Conservation (phyloP, 1,140 invertebrate species). For the Platorchestia sp. region DNA sequence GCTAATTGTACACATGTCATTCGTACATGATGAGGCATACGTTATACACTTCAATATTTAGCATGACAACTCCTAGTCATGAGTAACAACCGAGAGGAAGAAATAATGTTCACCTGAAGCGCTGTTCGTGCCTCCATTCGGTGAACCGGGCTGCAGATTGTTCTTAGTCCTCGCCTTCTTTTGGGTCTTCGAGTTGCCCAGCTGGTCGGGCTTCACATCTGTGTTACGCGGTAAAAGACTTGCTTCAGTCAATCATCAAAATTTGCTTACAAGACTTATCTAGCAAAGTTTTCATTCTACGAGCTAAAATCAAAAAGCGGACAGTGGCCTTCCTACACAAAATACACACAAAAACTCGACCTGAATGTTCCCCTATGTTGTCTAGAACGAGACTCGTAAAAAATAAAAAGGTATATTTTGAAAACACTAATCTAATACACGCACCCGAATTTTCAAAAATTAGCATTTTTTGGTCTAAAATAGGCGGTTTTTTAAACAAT, state of each 20-base stretch:
- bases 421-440: too few relatives aligned
- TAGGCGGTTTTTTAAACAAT: too few relatives aligned
- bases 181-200: slow-evolving; percentile 68
- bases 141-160: slow-evolving; percentile 60
- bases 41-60: neutral
- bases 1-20: neutral
- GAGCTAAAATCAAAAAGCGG: neutral
- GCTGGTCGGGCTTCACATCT: slow-evolving; percentile 66
- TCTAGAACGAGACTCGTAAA: too few relatives aligned
- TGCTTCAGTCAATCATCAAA: neutral
- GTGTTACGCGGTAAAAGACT: neutral
- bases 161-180: slow-evolving; percentile 70
- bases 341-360: neutral
- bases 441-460: too few relatives aligned
- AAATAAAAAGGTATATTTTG: too few relatives aligned
- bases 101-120: slow-evolving; percentile 66
- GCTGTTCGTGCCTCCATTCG: slow-evolving; percentile 68
- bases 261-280: neutral
- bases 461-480: too few relatives aligned
- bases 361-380: too few relatives aligned
- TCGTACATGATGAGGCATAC: neutral
- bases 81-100: neutral
- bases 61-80: neutral
- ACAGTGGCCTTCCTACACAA: neutral
- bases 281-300: neutral